phyloP scores from a whole-genome alignment of 2,888 invertebrate genomes.

The Elmis aenea region DNA sequence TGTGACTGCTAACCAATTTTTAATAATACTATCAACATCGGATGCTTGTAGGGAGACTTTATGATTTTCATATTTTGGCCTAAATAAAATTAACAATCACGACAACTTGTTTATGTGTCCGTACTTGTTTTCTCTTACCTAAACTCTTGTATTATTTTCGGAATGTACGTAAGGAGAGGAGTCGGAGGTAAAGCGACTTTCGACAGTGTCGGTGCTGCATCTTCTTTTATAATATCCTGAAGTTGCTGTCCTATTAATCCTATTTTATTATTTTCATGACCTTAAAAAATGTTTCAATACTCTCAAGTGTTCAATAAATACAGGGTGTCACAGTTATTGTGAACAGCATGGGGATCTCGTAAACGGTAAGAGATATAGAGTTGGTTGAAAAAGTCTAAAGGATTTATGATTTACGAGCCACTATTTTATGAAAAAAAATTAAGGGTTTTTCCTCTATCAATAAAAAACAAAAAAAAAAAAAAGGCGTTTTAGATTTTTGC shows the following conservation, averaged over 20 bases:
- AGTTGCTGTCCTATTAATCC: conserved; percentile 45
- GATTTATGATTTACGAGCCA: too few species aligned
- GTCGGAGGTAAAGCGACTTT: conserved; percentile 40
- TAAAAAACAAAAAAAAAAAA: too few species aligned
- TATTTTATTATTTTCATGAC: conserved; percentile 32
- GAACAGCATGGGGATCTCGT: too few species aligned
- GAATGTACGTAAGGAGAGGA: conserved; percentile 40
- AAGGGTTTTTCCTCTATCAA: too few species aligned
- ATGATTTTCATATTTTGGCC: conserved; percentile 34
- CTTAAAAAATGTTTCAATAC: too few species aligned
- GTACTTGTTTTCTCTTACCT: conserved; percentile 31
- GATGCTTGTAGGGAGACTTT: neutral
- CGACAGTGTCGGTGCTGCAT: conserved; percentile 39
- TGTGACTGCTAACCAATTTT: conserved; percentile 63
- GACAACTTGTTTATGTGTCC: neutral
- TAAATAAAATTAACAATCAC: conserved; percentile 17
- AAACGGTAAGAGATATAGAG: too few species aligned
- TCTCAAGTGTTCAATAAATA: too few species aligned
- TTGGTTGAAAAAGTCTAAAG: too few species aligned
- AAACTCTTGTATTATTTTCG: conserved; percentile 44
- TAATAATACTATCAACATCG: conserved; percentile 37
- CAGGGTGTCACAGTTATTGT: too few species aligned
- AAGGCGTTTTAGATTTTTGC: too few species aligned
- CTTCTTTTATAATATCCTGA: conserved; percentile 38
- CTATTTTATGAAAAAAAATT: too few species aligned